Evolutionary conservation across 1,140 invertebrate genomes (phyloP), one percentile per base, ranked within the genome.

Genomic region (Drosophila quadrilineata): DNA sequence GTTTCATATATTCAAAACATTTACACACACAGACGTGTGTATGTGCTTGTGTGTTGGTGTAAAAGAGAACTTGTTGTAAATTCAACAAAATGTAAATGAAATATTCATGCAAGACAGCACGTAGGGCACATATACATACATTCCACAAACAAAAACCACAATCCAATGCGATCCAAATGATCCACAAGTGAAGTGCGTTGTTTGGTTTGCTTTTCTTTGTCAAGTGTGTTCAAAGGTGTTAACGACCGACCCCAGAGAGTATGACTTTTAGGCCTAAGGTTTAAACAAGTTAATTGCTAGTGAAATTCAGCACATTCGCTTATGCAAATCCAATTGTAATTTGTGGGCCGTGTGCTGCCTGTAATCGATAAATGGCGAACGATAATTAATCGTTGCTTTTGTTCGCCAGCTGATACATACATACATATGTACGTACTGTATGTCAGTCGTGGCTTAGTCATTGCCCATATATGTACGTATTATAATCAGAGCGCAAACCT

Each of bases 61-160:
- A 22, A 28, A 10, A 38, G 21, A 59, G 46, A 60, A 66, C 46
- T 26, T 66, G n/a, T n/a, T n/a, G 63, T 60, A 60, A 66, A 45
- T 17, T 33, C 16, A 45, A 50, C 33, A 16, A 68, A 68, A 77
- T 68, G 46, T 77, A 68, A 77, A 76, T 77, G 45, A 71, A 77
- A 77, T 64, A 77, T 73, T 56, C 74, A 77, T 76, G 74, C 52
- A 59, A 73, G 57, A 69, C 64, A 68, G 68, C 74, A 76, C 74
- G 74, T 76, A 76, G 74, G 26, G 56, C 56, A 52, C 41, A 64
- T 63, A 58, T 60, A 56, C 59, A 76, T 33, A 75, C 53, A 38
- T n/a, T 53, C 60, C 56, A 50, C 63, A 24, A 69, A n/a, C n/a
- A n/a, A n/a, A n/a, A n/a, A n/a, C n/a, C n/a, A n/a, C n/a, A 67